These are phyloP conservation scores for Actinemys pallida DNA, from an alignment of 2,113 vertebrate genomes.

Conservation along the genomic window DNA sequence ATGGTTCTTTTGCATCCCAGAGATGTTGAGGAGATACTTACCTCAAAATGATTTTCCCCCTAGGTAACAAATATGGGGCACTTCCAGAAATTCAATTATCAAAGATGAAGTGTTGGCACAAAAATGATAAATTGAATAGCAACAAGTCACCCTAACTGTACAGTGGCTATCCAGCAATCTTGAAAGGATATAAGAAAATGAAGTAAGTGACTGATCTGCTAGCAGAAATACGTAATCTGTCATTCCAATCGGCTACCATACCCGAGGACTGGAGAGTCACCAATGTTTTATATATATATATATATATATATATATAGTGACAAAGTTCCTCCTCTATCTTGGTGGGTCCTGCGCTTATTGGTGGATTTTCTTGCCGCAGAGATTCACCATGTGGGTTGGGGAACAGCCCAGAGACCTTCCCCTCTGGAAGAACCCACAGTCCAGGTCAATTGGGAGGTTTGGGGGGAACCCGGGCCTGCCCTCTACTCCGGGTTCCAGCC, in stretches of 20 bases:
- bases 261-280: neutral
- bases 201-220: neutral
- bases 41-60: neutral
- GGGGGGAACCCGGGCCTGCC: too few species aligned
- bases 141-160: neutral
- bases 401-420: too few species aligned
- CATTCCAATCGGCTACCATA: neutral
- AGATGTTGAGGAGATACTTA: accelerated
- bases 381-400: too few species aligned
- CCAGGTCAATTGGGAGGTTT: too few species aligned
- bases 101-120: neutral
- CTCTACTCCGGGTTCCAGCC: too few species aligned
- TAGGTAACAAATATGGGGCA: accelerated
- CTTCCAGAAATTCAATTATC: neutral
- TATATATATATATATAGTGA: neutral
- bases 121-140: neutral
- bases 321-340: too few species aligned
- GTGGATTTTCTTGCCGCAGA: too few species aligned
- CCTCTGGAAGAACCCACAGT: too few species aligned
- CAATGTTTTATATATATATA: neutral
- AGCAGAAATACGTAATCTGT: neutral
- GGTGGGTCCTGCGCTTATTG: too few species aligned
- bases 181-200: neutral
- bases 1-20: neutral
- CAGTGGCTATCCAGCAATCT: neutral